Conservation (phyloP, 2,888 invertebrate genomes). For the Hirtodrosophila confusa region DNA sequence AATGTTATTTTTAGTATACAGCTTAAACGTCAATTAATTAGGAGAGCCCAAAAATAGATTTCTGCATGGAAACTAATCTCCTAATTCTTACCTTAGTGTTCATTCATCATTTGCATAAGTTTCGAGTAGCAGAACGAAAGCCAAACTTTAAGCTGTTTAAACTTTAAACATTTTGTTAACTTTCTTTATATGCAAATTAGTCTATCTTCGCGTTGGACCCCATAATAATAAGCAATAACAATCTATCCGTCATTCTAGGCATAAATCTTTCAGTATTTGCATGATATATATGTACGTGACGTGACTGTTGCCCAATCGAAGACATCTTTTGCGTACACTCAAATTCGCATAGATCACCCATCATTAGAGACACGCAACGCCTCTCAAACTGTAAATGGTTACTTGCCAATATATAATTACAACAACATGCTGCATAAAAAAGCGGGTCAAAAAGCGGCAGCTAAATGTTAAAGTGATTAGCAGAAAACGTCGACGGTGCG, state of each 20-base stretch:
- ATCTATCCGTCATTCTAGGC: slow-evolving; percentile 17
- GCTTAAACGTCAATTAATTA: too few relatives aligned
- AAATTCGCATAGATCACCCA: slow-evolving; percentile 58
- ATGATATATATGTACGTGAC: slow-evolving; percentile 37
- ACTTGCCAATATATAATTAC: slow-evolving; percentile 57
- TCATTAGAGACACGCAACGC: slow-evolving; percentile 71
- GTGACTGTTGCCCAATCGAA: slow-evolving; percentile 54
- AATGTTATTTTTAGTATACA: too few relatives aligned
- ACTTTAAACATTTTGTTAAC: neutral
- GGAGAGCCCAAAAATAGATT: too few relatives aligned
- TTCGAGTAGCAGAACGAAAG: neutral
- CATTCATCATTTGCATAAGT: neutral
- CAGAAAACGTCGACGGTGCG: slow-evolving; percentile 39
- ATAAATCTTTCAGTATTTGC: slow-evolving; percentile 19
- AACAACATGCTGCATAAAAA: slow-evolving; percentile 43
- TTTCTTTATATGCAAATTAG: slow-evolving; percentile 11
- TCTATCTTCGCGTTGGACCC: neutral
- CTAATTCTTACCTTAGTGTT: neutral
- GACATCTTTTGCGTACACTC: slow-evolving; percentile 28
- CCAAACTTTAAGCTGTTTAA: neutral
- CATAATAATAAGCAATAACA: slow-evolving; percentile 16
- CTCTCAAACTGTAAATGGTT: slow-evolving; percentile 71
- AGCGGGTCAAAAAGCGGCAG: slow-evolving; percentile 72
- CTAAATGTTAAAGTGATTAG: slow-evolving; percentile 64
- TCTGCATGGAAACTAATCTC: neutral